Evolutionary conservation across 2,797 vertebrate genomes (phyloP).

Genomic region (Anniella stebbinsi): DNA sequence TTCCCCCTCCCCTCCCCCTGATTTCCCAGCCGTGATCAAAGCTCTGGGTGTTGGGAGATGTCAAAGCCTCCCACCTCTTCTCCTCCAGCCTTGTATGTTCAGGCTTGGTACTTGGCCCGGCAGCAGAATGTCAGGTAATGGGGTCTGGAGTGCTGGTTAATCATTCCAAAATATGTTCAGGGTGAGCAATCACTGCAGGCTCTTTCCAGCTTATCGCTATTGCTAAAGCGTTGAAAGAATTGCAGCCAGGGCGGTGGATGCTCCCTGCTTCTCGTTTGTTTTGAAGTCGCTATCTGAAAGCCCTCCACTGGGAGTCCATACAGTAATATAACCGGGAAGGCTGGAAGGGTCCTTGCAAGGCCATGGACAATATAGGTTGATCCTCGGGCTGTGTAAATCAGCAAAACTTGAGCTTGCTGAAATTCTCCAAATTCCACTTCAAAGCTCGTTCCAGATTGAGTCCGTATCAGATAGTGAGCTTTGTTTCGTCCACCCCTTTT

Average conservation of each 20-base stretch:
- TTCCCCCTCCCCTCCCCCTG: not conserved
- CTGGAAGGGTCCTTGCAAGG: not conserved
- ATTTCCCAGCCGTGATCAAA: conserved; percentile 29
- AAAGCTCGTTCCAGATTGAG: no score
- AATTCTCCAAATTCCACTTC: no score
- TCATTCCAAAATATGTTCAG: conserved; percentile 31
- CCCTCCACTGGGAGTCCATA: not conserved
- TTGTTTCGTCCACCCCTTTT: no score
- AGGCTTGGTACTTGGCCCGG: not conserved
- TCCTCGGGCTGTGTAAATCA: not conserved
- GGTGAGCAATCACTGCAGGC: conserved; percentile 17
- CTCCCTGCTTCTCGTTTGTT: not conserved
- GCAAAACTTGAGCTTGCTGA: no score
- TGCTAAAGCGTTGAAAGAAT: conserved; percentile 10
- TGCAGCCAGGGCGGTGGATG: not conserved
- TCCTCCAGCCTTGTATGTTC: conserved; percentile 9
- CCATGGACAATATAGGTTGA: not conserved
- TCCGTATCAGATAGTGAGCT: no score
- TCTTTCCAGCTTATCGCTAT: conserved; percentile 40
- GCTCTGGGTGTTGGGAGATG: conserved; percentile 17
- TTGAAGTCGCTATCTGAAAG: not conserved
- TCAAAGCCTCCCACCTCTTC: conserved; percentile 26
- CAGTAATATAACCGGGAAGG: not conserved
- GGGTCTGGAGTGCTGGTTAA: conserved; percentile 24
- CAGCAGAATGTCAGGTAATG: not conserved